Evolutionary conservation across 2,113 vertebrate species (phyloP).

Genomic region (Phalacrocorax aristotelis): DNA sequence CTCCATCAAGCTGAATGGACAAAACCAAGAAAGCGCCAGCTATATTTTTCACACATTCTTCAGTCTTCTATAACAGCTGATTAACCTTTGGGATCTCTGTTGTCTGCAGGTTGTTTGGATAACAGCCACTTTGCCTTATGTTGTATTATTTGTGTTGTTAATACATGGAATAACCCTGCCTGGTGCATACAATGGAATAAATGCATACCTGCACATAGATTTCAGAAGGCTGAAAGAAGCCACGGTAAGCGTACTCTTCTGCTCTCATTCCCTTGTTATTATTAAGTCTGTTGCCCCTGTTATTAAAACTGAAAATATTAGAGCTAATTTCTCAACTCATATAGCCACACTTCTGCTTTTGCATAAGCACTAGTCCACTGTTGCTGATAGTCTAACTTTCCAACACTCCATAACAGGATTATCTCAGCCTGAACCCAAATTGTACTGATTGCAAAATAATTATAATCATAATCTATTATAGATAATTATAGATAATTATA

Average conservation of each 20-base stretch:
- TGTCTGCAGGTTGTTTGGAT: slow-evolving; percentile 92
- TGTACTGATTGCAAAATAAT: background rate
- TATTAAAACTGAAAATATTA: background rate
- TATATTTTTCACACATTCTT: background rate
- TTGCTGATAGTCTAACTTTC: background rate
- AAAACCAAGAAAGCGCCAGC: background rate
- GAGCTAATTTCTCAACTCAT: background rate
- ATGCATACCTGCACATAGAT: slow-evolving; percentile 91
- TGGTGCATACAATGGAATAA: slow-evolving; percentile 90
- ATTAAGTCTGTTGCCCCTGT: background rate
- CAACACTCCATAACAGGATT: background rate
- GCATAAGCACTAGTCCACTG: background rate
- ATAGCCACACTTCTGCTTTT: background rate
- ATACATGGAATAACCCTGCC: slow-evolving; percentile 92
- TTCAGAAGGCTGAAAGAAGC: slow-evolving; percentile 89
- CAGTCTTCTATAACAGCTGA: background rate
- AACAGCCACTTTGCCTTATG: slow-evolving; percentile 96
- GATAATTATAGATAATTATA: no score
- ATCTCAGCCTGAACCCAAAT: background rate
- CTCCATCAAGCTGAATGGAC: background rate
- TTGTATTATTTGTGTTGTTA: slow-evolving; percentile 92
- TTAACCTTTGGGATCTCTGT: background rate
- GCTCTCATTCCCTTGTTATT: background rate
- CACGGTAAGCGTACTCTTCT: slow-evolving; percentile 77
- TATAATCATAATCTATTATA: no score